phyloP scores from a whole-genome alignment of 2,888 invertebrate genomes.

The Spisula subtruncata region DNA sequence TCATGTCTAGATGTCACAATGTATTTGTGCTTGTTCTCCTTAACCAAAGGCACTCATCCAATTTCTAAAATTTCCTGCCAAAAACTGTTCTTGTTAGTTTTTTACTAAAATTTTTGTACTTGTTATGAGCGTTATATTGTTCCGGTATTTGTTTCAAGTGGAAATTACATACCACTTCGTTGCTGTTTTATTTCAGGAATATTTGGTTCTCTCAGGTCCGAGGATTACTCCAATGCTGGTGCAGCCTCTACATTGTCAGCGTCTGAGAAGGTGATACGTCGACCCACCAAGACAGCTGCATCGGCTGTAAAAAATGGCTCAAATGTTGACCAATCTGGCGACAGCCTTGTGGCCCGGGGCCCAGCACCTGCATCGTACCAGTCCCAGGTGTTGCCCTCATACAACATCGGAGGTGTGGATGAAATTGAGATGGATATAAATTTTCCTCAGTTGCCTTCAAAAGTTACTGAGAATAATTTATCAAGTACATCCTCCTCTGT shows the following conservation, averaged over 20 bases:
- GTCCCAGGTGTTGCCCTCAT: background rate
- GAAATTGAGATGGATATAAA: slow-evolving; percentile 51
- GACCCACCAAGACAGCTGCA: slow-evolving; percentile 38
- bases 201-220: slow-evolving; percentile 52
- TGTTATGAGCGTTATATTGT: too few relatives aligned
- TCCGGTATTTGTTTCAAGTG: too few relatives aligned
- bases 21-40: too few relatives aligned
- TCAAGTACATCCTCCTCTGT: slow-evolving; percentile 57
- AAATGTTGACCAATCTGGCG: background rate
- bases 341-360: background rate
- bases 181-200: slow-evolving; percentile 48
- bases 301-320: slow-evolving; percentile 15
- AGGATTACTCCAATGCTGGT: slow-evolving; percentile 37
- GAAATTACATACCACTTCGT: too few relatives aligned
- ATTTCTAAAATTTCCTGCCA: too few relatives aligned
- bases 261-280: slow-evolving; percentile 52
- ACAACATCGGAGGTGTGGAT: slow-evolving; percentile 18
- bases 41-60: too few relatives aligned
- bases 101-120: too few relatives aligned
- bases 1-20: too few relatives aligned
- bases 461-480: slow-evolving; percentile 18
- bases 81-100: too few relatives aligned
- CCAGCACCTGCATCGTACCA: background rate
- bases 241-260: slow-evolving; percentile 48
- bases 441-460: slow-evolving; percentile 54